Percentiles rank a stretch among this genome's conserved stretches.
These are phyloP conservation scores for Drosophila baimaii DNA, from an alignment of 1,140 invertebrate genomes.

Conservation along the genomic window DNA sequence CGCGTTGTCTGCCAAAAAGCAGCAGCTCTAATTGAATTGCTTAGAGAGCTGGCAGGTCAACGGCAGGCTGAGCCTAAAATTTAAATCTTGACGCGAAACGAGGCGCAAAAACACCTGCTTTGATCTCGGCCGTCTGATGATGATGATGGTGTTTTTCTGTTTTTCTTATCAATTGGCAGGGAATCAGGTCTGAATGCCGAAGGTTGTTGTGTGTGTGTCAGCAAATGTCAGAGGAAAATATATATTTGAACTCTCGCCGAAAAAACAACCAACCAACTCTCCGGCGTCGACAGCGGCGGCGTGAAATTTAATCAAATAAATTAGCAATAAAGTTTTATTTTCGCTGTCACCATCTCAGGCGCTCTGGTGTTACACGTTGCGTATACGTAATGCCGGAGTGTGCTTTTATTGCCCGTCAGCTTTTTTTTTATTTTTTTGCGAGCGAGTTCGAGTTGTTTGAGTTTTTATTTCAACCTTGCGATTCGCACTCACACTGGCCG, in stretches of 20 bases:
- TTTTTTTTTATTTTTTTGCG: slow-evolving; percentile 54
- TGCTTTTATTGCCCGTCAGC: slow-evolving; percentile 41
- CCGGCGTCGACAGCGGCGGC: slow-evolving; percentile 20
- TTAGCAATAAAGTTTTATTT: slow-evolving; percentile 82
- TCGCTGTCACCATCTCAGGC: slow-evolving; percentile 49
- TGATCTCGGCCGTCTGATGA: slow-evolving; percentile 59
- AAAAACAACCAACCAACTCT: slow-evolving; percentile 13
- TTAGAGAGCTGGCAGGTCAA: slow-evolving; percentile 47
- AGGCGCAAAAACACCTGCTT: slow-evolving; percentile 46
- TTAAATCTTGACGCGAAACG: slow-evolving; percentile 46
- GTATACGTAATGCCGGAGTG: slow-evolving; percentile 63
- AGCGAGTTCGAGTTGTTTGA: slow-evolving; percentile 31
- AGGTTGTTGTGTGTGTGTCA: slow-evolving; percentile 55
- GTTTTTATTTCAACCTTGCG: slow-evolving; percentile 46
- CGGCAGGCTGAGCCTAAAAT: slow-evolving; percentile 22
- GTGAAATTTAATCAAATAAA: slow-evolving; percentile 83
- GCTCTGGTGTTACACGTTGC: slow-evolving; percentile 46
- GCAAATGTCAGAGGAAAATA: slow-evolving; percentile 67
- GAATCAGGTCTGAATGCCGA: slow-evolving; percentile 53
- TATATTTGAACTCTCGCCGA: slow-evolving; percentile 54
- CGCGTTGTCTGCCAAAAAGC: slow-evolving; percentile 20
- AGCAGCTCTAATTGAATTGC: slow-evolving; percentile 72
- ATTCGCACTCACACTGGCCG: slow-evolving; percentile 47
- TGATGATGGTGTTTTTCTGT: slow-evolving; percentile 27
- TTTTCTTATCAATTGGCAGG: slow-evolving; percentile 69